Base-by-base conservation (phyloP, 1,140 invertebrate species). In the Drosophila ficusphila region DNA sequence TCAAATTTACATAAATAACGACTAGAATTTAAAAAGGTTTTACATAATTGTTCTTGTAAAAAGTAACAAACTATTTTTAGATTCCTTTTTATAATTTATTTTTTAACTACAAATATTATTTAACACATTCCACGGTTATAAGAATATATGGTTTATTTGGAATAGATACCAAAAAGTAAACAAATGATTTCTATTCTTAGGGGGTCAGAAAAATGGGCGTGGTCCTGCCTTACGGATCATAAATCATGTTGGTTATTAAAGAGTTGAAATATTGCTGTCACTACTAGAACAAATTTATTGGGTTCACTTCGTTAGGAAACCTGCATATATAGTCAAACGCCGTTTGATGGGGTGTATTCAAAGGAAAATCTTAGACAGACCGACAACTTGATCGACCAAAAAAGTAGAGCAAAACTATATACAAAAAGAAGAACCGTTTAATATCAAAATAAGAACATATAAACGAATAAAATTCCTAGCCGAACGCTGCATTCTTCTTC, bases 381-480 rank as follows among this genome's bases (percentile, higher is more conserved):
- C 33, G 76, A 77, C 81, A 88, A 67, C 69, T 88, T 88, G 77
- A 86, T 86, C 73, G 48, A 34, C 16, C 31, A 21, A 60, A 18
- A 46, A 71, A 41, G 49, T 42, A 49, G 36, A 47, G 12, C 39
- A 51, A 31, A 74, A 34, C 39, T 54, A 36, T 44, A 11, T 39
- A 8, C 12, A 49, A 56, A 27, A 34, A 27, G 56, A 60, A 73
- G 53, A 74, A 77, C 46, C 62, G 61, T 86, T 86, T 89, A 88
- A 75, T 82, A 82, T 82, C 33, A 71, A 86, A 82, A 62, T 42
- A 49, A 76, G 56, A 72, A 68, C 68, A 79, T 64, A 60, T 65
- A 73, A 79, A 67, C 68, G 78, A 86, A 86, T 78, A 9, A 88
- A 86, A 86, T 86, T 78, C 74, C 69, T 86, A 62, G 54, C 46